These are phyloP conservation scores for Phrynocephalus vlangalii DNA, from an alignment of 2,797 vertebrate species.

Conservation along the genomic window DNA sequence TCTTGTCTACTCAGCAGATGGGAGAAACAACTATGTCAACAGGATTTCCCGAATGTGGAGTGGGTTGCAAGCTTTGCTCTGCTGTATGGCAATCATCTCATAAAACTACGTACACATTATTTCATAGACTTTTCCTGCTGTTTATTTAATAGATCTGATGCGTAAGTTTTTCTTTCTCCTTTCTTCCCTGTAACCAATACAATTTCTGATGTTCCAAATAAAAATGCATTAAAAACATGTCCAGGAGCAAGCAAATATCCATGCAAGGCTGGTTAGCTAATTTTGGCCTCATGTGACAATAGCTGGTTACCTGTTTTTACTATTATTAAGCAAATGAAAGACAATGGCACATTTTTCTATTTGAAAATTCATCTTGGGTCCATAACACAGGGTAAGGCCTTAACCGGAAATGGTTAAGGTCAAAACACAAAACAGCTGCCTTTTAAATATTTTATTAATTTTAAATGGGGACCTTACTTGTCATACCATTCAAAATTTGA, in stretches of 20 bases:
- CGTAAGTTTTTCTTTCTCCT: conserved; percentile 33
- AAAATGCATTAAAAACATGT: conserved; percentile 16
- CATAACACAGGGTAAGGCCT: conserved; percentile 56
- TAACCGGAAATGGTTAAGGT: conserved; percentile 52
- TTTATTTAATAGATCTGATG: conserved; percentile 30
- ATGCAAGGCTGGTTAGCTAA: conserved; percentile 19
- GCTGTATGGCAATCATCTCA: conserved; percentile 2
- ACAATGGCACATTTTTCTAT: conserved; percentile 48
- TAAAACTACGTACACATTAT: neutral
- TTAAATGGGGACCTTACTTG: conserved; percentile 33
- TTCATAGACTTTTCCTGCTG: conserved; percentile 28
- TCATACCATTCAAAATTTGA: conserved; percentile 22
- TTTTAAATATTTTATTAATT: conserved; percentile 38
- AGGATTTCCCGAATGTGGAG: conserved; percentile 13
- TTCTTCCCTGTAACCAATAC: neutral
- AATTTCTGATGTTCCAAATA: conserved; percentile 37
- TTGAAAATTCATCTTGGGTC: conserved; percentile 59
- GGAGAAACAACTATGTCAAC: conserved; percentile 47
- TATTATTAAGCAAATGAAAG: conserved; percentile 63
- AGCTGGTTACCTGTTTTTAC: neutral
- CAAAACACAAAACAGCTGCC: conserved; percentile 46
- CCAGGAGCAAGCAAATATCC: conserved; percentile 36
- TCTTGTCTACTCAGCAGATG: conserved; percentile 43
- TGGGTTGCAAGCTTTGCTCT: conserved; percentile 28
- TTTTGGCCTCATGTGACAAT: conserved; percentile 38